phyloP scores from a whole-genome alignment of 2,797 vertebrate genomes.

The Todus mexicanus region DNA sequence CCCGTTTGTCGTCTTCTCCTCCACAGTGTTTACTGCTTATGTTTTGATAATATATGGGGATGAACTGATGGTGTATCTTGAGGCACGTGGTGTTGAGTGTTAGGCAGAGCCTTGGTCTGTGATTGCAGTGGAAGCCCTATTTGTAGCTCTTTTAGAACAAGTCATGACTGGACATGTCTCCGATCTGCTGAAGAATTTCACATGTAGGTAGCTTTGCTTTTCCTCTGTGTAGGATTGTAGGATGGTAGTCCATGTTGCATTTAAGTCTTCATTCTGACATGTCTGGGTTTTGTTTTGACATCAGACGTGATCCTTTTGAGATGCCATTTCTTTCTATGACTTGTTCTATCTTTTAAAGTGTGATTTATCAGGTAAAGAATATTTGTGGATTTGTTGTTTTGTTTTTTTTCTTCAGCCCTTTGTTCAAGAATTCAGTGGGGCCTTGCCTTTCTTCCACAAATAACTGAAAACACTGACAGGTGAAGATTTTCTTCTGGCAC shows the following conservation, averaged over 20 bases:
- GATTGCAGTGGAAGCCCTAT: neutral
- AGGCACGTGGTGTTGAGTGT: neutral
- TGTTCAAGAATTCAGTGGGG: neutral
- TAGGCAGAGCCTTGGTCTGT: too few relatives aligned
- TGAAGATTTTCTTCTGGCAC: neutral
- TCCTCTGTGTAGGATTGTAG: neutral
- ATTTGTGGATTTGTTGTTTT: neutral
- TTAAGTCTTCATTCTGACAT: neutral
- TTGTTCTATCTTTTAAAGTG: neutral
- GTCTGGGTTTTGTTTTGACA: neutral
- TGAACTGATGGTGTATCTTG: neutral
- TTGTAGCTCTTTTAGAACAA: neutral
- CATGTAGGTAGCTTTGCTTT: neutral
- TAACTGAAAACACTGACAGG: neutral
- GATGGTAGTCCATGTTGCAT: neutral
- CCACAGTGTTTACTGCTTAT: neutral
- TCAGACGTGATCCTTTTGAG: neutral
- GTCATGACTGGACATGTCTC: neutral
- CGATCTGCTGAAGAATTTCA: neutral
- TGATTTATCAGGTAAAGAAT: neutral
- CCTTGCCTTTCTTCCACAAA: neutral
- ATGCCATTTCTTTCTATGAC: neutral
- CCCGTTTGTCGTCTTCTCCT: neutral
- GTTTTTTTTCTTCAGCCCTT: neutral
- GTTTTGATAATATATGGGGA: neutral